These are phyloP conservation scores for Ennomos fuscantarius DNA, from an alignment of 2,888 invertebrate genomes.

Conservation along the genomic window DNA sequence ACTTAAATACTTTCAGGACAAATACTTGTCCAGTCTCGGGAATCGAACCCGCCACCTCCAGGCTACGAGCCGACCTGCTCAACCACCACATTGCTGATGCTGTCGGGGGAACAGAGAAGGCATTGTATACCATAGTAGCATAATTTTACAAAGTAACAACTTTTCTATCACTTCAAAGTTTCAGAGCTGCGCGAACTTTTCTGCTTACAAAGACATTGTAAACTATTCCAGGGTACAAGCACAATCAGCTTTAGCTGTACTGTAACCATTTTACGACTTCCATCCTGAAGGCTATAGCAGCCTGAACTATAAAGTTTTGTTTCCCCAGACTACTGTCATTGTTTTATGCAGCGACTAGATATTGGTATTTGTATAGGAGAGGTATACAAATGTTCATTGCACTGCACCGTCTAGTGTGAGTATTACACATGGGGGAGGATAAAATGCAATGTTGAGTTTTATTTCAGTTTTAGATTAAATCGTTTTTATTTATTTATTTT, in stretches of 20 bases:
- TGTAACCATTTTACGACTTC: constrained; percentile 73
- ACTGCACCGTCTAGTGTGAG: background rate
- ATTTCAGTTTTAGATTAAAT: too few species aligned
- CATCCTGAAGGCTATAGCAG: constrained; percentile 56
- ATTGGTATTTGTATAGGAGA: constrained; percentile 21
- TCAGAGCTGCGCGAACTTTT: constrained; percentile 23
- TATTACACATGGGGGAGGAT: background rate
- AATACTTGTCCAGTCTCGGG: too few species aligned
- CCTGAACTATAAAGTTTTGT: constrained; percentile 39
- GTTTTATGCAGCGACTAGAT: constrained; percentile 20
- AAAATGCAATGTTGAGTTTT: background rate
- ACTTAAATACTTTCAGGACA: too few species aligned
- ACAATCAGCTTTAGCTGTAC: constrained; percentile 54
- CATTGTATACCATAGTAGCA: too few species aligned
- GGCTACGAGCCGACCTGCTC: too few species aligned
- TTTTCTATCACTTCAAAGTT: constrained; percentile 21
- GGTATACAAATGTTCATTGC: constrained; percentile 11
- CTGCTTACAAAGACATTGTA: constrained; percentile 37
- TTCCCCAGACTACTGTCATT: constrained; percentile 20
- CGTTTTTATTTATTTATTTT: too few species aligned
- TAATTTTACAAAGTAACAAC: constrained; percentile 5
- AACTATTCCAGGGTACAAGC: constrained; percentile 32
- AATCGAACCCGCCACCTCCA: too few species aligned
- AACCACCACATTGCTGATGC: too few species aligned
- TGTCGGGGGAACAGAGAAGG: too few species aligned